Evolutionary conservation across 2,888 invertebrate species (phyloP), one percentile per base, ranked within the genome.

Genomic region (Griposia aprilina): DNA sequence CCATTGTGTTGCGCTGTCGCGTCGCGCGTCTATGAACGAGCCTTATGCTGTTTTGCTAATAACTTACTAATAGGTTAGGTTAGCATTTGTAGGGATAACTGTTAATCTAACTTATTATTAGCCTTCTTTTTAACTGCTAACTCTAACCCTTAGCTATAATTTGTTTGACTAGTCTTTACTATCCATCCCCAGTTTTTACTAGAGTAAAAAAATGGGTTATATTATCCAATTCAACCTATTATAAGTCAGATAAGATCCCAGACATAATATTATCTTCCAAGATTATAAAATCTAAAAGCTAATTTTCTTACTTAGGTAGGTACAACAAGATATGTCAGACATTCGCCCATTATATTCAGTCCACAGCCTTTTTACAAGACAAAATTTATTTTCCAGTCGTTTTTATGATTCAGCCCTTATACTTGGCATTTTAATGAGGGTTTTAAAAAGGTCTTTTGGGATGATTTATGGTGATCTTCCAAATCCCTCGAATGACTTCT

Each of bases 341-440:
- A 67, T 74, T 66, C 36, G 11, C n/a, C 72, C 48, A 81, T 80
- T 82, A 74, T 60, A 63, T 82, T 83, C 71, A 68, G 57, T 69
- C 67, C 70, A 60, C 62, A 69, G 62, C 30, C 68, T 78, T 85
- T 82, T 86, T 83, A 82, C 66, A 84, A 81, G 81, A 81, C 67
- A 63, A 66, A 84, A 83, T 83, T 85, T 89, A 90, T 88, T 85
- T 88, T 87, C 84, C 82, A 85, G 82, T 87, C 87, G 76, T 90
- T 93, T 94, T 94, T 93, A 92, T 92, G 92, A 92, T 92, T 91
- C 90, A 90, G 90, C 88, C 90, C 91, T 88, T 88, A 90, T 88
- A 92, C 92, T 91, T 90, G 91, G 90, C 91, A 93, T 94, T 94
- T 94, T 93, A 94, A 94, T 94, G 93, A 94, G 93, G 93, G 92